Base-by-base conservation (phyloP, 2,888 invertebrate genomes). In the Morpho helenor region DNA sequence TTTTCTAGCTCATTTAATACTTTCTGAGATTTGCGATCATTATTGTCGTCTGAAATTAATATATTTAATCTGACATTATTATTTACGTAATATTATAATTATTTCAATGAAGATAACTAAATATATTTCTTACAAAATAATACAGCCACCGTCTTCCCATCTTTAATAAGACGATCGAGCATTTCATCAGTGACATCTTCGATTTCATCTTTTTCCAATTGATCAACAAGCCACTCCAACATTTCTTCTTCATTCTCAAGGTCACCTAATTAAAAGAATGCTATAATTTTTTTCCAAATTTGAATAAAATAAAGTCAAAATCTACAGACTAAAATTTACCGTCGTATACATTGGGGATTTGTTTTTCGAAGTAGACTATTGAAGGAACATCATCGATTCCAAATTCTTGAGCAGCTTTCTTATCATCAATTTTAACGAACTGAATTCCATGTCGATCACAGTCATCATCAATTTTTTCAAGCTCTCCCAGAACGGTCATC, bases 181-280 rank as follows among this genome's bases (percentile, higher is more conserved):
- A 97, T 97, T 87, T 97, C 97, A 82, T 97, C 97, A 52, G 97
- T 97, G 49, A 98, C 96, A 84, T 98, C 97, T 91, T 98, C 97
- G 70, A 98, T 98, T 91, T 97, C 97, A 81, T 98, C 97, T 72
- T 95, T 96, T 79, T 97, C 97, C 68, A 97, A 91, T 82, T 97
- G 97, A 65, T 94, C 94, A 61, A 97, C 92, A 43, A 97, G 89
- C 97, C 97, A 97, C 75, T 96, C 95, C 56, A 97, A 87, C 68
- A 97, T 96, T 79, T 96, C 95, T 73, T 97, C 96, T 85, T 97
- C 97, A 79, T 96, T 95, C 81, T 96, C 95, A 69, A 97, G 92
- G 81, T 97, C 96, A 70, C 96, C 94, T 93, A 68, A 39, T 69
- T 3, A 58, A 10, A 54, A 59, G 16, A 60, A 60, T 31, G 31